These are phyloP conservation scores for Hypothenemus hampei DNA, from an alignment of 1,140 invertebrate species.

Conservation along the genomic window DNA sequence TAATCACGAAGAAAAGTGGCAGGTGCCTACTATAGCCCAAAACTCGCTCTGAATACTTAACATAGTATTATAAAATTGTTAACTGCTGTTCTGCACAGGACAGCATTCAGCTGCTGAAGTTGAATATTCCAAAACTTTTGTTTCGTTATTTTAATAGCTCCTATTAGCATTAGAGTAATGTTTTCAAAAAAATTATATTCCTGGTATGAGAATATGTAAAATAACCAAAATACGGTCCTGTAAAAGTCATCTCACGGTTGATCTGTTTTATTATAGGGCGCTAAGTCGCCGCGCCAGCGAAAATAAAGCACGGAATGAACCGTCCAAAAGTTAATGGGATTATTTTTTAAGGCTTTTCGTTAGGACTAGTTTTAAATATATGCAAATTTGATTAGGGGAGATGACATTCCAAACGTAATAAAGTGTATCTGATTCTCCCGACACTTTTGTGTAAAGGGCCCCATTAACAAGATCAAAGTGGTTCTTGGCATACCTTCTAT, in stretches of 20 bases:
- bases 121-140: too few relatives aligned
- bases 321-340: constrained; percentile 27
- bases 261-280: constrained; percentile 27
- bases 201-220: too few relatives aligned
- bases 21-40: constrained; percentile 26
- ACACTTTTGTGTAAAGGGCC: too few relatives aligned
- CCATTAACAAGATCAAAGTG: too few relatives aligned
- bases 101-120: neutral
- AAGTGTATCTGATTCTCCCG: constrained; percentile 1
- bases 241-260: constrained; percentile 19
- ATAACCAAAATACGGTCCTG: constrained; percentile 8
- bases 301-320: constrained; percentile 22
- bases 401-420: constrained; percentile 3
- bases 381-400: constrained; percentile 17
- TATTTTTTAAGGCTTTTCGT: constrained; percentile 19
- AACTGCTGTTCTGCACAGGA: constrained; percentile 12
- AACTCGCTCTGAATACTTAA: constrained; percentile 27
- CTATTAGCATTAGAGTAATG: too few relatives aligned
- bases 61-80: constrained; percentile 28
- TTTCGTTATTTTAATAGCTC: too few relatives aligned
- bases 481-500: too few relatives aligned
- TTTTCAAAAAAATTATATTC: too few relatives aligned
- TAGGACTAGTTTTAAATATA: constrained; percentile 20
- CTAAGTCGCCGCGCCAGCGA: constrained; percentile 23
- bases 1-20: constrained; percentile 30